Conservation (phyloP, 2,888 invertebrate genomes). For the Ophonus ardosiacus region DNA sequence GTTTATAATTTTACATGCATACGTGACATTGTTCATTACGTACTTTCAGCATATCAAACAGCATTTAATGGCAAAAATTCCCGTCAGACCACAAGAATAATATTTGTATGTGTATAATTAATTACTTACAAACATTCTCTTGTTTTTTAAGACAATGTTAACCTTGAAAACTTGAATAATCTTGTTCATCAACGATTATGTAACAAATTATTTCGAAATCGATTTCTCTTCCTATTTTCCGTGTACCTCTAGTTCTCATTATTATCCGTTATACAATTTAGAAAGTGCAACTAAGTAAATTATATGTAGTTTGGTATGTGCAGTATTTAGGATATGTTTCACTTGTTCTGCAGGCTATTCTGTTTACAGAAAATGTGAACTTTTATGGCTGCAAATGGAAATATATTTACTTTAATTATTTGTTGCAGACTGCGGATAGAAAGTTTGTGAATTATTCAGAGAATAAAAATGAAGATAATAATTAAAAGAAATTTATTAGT, state of each 20-base stretch:
- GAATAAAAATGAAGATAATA: not conserved
- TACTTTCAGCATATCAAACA: conserved; percentile 7
- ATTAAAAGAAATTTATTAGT: not conserved
- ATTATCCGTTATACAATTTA: conserved; percentile 39
- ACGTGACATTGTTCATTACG: not conserved
- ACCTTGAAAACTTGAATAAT: conserved; percentile 55
- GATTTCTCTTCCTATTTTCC: conserved; percentile 50
- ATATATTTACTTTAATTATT: not conserved
- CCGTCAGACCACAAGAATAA: not conserved
- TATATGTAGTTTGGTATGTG: conserved; percentile 17
- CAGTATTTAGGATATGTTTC: conserved; percentile 9
- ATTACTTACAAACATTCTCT: conserved; percentile 23
- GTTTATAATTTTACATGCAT: conserved; percentile 21
- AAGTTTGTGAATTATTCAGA: not conserved
- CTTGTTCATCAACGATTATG: conserved; percentile 13
- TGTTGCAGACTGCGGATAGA: not conserved
- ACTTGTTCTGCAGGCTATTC: not conserved
- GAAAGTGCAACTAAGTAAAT: conserved; percentile 48
- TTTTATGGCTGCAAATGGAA: not conserved
- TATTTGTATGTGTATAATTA: not conserved
- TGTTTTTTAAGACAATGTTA: not conserved
- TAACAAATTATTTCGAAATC: conserved; percentile 53
- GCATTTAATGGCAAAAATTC: not conserved
- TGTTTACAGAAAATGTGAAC: not conserved
- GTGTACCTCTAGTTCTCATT: conserved; percentile 16